These are phyloP conservation scores for Stegodyphus dumicola DNA, from an alignment of 1,140 invertebrate species.

Conservation along the genomic window DNA sequence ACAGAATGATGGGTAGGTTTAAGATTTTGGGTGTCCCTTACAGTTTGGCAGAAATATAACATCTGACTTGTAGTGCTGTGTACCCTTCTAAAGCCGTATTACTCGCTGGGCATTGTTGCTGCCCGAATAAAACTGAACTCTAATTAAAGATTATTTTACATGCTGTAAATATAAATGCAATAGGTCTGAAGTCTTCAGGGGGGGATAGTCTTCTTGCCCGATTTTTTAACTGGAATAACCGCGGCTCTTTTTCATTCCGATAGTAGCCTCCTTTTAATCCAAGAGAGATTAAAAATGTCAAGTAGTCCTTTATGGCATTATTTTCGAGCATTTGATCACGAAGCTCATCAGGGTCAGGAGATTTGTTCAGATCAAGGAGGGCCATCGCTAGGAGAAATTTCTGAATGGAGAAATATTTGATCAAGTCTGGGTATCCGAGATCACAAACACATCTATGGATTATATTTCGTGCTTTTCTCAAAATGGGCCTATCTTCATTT, in stretches of 20 bases:
- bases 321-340: background rate
- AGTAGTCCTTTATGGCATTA: background rate
- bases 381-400: background rate
- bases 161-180: background rate
- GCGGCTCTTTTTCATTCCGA: background rate
- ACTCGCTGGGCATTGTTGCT: too few species aligned
- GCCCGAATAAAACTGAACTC: background rate
- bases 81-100: too few species aligned
- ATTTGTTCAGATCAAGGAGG: slow-evolving; percentile 4
- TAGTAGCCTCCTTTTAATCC: background rate
- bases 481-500: background rate
- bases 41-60: background rate
- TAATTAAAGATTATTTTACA: background rate
- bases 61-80: background rate
- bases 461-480: background rate
- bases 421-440: background rate
- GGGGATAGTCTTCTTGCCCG: background rate
- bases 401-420: background rate
- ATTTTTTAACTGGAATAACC: background rate
- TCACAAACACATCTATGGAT: background rate
- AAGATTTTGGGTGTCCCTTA: background rate
- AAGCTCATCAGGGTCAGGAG: background rate
- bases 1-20: background rate
- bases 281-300: background rate
- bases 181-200: background rate